phyloP scores from a whole-genome alignment of 2,113 vertebrate genomes.

The Elaphurus davidianus region DNA sequence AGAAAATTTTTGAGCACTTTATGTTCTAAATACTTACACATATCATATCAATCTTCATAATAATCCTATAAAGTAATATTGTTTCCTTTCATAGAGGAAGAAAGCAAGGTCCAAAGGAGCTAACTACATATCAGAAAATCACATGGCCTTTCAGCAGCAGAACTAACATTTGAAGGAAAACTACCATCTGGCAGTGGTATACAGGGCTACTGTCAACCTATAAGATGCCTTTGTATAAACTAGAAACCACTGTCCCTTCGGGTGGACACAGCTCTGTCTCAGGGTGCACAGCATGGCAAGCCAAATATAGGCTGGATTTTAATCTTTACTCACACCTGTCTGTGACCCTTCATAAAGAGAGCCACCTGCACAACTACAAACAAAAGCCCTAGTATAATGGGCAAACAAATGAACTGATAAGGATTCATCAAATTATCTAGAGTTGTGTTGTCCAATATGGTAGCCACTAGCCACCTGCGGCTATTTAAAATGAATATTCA shows the following conservation, averaged over 20 bases:
- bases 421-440: background rate
- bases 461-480: background rate
- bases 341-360: background rate
- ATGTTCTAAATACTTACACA: background rate
- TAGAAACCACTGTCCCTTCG: background rate
- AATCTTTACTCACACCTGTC: background rate
- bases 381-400: background rate
- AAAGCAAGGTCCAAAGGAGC: background rate
- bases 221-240: background rate
- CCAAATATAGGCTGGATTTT: background rate
- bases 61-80: background rate
- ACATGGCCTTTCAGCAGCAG: background rate
- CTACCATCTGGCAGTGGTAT: background rate
- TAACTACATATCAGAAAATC: background rate
- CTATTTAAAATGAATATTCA: constrained; percentile 40
- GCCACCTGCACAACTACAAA: background rate
- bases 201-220: background rate
- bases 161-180: constrained; percentile 10
- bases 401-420: background rate
- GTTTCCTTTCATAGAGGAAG: background rate
- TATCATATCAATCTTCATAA: background rate
- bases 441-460: background rate
- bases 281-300: background rate
- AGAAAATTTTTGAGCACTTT: constrained; percentile 25
- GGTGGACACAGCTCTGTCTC: background rate